These are phyloP conservation scores for Gnathonemus echidnorhynchus DNA, from an alignment of 2,113 vertebrate genomes.

Conservation along the genomic window DNA sequence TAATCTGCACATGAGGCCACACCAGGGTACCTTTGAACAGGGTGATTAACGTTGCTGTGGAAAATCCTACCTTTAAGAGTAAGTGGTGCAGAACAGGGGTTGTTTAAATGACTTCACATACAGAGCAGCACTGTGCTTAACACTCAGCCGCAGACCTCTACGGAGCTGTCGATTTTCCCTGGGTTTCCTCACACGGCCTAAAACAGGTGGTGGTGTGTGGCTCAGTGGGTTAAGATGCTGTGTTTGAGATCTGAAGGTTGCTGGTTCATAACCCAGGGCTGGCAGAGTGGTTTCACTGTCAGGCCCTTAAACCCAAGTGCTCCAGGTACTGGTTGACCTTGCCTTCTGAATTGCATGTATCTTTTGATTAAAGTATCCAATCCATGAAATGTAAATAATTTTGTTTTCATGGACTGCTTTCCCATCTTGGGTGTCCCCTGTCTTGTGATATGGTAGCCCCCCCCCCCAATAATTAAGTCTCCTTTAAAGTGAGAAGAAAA, in stretches of 20 bases:
- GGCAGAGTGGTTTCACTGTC: background rate
- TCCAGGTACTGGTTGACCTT: background rate
- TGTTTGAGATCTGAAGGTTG: background rate
- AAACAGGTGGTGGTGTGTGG: background rate
- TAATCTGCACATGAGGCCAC: background rate
- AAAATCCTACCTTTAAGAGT: background rate
- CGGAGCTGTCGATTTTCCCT: background rate
- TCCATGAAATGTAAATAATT: background rate
- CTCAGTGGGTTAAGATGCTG: background rate
- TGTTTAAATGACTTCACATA: background rate
- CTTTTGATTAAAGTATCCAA: background rate
- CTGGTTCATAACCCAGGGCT: background rate
- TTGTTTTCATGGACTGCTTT: background rate
- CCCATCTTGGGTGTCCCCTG: background rate
- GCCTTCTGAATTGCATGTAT: background rate
- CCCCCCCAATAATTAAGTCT: background rate
- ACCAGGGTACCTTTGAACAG: background rate
- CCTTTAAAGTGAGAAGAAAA: background rate
- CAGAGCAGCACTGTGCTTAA: background rate
- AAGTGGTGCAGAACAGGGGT: background rate
- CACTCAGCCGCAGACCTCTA: background rate
- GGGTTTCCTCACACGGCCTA: background rate
- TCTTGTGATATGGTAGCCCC: background rate
- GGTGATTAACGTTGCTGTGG: background rate
- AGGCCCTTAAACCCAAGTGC: background rate